phyloP scores from a whole-genome alignment of 2,113 vertebrate genomes.

The Trichomycterus rosablanca region DNA sequence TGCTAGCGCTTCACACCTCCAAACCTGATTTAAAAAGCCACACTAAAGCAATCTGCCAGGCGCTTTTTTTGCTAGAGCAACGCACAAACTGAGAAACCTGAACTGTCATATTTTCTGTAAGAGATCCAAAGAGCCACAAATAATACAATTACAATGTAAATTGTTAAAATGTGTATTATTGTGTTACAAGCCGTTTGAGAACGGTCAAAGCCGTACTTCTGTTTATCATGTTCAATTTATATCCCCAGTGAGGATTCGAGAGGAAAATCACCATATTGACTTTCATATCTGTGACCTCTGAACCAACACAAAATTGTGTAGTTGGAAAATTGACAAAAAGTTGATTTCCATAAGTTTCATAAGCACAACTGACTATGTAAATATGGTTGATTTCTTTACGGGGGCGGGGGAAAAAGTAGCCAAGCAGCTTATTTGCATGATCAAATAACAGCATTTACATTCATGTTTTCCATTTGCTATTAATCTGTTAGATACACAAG shows the following conservation, averaged over 20 bases:
- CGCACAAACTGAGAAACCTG: neutral
- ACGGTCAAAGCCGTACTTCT: constrained; percentile 5
- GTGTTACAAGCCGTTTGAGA: constrained; percentile 4
- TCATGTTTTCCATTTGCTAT: constrained; percentile 67
- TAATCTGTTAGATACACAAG: constrained; percentile 43
- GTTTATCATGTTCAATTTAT: constrained; percentile 38
- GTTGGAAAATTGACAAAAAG: constrained; percentile 41
- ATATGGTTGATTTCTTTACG: constrained; percentile 57
- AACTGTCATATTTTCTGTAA: constrained; percentile 7
- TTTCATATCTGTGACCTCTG: constrained; percentile 22
- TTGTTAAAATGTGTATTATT: constrained; percentile 41
- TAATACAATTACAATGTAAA: constrained; percentile 52
- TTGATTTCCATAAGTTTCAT: constrained; percentile 55
- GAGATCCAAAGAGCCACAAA: neutral
- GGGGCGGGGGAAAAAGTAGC: constrained; percentile 57
- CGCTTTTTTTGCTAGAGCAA: too few relatives aligned
- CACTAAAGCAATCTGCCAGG: neutral
- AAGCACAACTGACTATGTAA: constrained; percentile 64
- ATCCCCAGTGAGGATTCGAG: constrained; percentile 7
- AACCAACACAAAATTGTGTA: constrained; percentile 43
- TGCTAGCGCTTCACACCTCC: neutral
- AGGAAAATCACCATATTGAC: constrained; percentile 30
- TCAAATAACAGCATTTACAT: constrained; percentile 63
- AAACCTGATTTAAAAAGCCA: constrained; percentile 10
- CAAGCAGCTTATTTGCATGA: constrained; percentile 64